A percentile compares a stretch with the other conserved stretches of the same genome.
These are phyloP conservation scores for Cyaniris semiargus DNA, from an alignment of 2,888 invertebrate genomes.

Conservation along the genomic window DNA sequence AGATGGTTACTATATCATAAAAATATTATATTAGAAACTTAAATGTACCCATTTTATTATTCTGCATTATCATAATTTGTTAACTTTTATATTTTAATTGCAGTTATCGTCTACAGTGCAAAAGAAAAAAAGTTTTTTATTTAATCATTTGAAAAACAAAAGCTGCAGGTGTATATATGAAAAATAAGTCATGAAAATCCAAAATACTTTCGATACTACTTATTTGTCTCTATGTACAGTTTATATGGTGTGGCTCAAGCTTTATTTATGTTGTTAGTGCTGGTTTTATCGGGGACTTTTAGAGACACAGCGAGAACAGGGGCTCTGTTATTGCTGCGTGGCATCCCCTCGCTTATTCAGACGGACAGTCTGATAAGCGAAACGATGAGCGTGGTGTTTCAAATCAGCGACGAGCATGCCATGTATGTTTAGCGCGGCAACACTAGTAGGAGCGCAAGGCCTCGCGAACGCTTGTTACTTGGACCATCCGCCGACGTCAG, in stretches of 20 bases:
- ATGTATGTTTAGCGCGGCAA: constrained; percentile 74
- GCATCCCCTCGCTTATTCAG: constrained; percentile 71
- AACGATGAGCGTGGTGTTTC: constrained; percentile 74
- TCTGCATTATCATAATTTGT: neutral
- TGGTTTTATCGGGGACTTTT: constrained; percentile 73
- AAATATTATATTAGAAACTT: neutral
- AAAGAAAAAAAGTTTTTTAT: constrained; percentile 23
- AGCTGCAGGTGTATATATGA: constrained; percentile 22
- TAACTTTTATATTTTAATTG: constrained; percentile 18
- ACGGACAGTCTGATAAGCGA: constrained; percentile 62
- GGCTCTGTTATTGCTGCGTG: constrained; percentile 55
- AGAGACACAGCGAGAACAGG: constrained; percentile 59
- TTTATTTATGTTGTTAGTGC: constrained; percentile 58
- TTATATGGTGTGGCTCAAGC: constrained; percentile 39
- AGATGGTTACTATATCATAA: neutral
- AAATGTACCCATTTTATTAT: neutral
- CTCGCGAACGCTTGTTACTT: constrained; percentile 71
- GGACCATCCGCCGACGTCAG: neutral
- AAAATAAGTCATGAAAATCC: constrained; percentile 2
- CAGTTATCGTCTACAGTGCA: constrained; percentile 24
- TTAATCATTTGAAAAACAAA: constrained; percentile 3
- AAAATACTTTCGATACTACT: constrained; percentile 29
- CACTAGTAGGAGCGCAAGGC: constrained; percentile 66
- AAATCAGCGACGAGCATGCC: constrained; percentile 78
- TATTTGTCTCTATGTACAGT: constrained; percentile 36